Evolutionary conservation across 1,140 invertebrate genomes (phyloP).

Genomic region (Bradysia coprophila): DNA sequence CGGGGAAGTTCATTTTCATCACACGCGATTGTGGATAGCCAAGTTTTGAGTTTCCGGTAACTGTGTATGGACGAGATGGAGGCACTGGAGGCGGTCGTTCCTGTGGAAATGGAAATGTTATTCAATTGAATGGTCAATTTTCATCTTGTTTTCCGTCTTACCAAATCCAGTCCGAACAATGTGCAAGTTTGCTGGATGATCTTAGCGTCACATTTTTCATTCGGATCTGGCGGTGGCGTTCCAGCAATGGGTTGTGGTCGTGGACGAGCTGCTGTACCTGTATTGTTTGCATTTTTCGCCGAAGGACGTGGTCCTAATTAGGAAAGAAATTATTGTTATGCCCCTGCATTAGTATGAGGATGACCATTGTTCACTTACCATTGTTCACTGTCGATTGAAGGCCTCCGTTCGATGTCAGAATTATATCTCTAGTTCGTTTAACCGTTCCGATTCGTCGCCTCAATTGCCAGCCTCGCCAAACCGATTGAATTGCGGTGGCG

Average conservation of each 20-base stretch:
- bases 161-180: slow-evolving; percentile 73
- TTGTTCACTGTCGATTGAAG: no score
- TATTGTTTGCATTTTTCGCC: slow-evolving; percentile 14
- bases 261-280: slow-evolving; percentile 36
- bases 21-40: slow-evolving; percentile 80
- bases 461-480: slow-evolving; percentile 62
- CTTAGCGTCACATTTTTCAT: slow-evolving; percentile 66
- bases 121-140: slow-evolving; percentile 2
- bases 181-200: slow-evolving; percentile 78
- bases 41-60: slow-evolving; percentile 79
- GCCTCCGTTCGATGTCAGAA: background rate
- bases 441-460: slow-evolving; percentile 47
- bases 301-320: slow-evolving; percentile 13
- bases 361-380: no score
- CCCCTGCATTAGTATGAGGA: no score
- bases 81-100: slow-evolving; percentile 80
- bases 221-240: slow-evolving; percentile 51
- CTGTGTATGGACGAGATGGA: slow-evolving; percentile 73
- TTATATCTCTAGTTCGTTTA: slow-evolving; percentile 11
- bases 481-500: slow-evolving; percentile 56
- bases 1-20: slow-evolving; percentile 76
- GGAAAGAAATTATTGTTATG: no score
- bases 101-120: slow-evolving; percentile 29
- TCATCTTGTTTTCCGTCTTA: slow-evolving; percentile 24
- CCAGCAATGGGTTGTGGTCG: slow-evolving; percentile 78